phyloP scores from a whole-genome alignment of 2,888 invertebrate species.

The Epistrophe eligans region DNA sequence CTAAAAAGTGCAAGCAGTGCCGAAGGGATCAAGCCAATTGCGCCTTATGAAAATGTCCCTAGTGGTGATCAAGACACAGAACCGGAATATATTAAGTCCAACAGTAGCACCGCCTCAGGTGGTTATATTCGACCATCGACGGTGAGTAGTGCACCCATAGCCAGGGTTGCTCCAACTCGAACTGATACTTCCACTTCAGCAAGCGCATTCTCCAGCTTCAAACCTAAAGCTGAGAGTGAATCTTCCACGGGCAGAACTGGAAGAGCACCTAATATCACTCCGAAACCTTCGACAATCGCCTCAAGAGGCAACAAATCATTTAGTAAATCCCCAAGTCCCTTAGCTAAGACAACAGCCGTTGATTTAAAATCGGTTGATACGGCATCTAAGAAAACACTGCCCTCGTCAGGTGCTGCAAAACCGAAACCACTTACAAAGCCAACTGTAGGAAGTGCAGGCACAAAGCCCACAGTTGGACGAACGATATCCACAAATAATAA shows the following conservation, averaged over 20 bases:
- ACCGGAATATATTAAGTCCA: conserved; percentile 87
- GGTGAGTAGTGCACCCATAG: conserved; percentile 87
- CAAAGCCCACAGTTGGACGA: conserved; percentile 51
- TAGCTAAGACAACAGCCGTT: conserved; percentile 57
- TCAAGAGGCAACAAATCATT: conserved; percentile 63
- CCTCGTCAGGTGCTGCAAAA: conserved; percentile 64
- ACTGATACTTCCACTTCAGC: conserved; percentile 80
- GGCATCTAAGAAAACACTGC: conserved; percentile 76
- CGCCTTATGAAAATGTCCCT: conserved; percentile 59
- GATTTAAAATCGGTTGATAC: conserved; percentile 53
- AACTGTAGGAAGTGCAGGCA: conserved; percentile 63
- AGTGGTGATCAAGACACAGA: conserved; percentile 82
- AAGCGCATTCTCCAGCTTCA: conserved; percentile 82
- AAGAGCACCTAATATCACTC: conserved; percentile 46
- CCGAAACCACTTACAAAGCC: conserved; percentile 79
- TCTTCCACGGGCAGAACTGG: conserved; percentile 22
- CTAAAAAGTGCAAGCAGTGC: conserved; percentile 86
- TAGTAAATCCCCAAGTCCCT: conserved; percentile 69
- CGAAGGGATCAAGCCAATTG: conserved; percentile 47
- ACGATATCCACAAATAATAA: conserved; percentile 76
- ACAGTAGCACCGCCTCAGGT: conserved; percentile 88
- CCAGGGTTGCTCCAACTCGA: conserved; percentile 83
- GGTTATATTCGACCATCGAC: conserved; percentile 90
- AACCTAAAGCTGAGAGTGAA: conserved; percentile 78
- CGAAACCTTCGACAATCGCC: conserved; percentile 74